Percentiles rank a stretch among this genome's conserved stretches.
Evolutionary conservation across 1,140 invertebrate genomes (phyloP).

Genomic region (Drosophila lacertosa): DNA sequence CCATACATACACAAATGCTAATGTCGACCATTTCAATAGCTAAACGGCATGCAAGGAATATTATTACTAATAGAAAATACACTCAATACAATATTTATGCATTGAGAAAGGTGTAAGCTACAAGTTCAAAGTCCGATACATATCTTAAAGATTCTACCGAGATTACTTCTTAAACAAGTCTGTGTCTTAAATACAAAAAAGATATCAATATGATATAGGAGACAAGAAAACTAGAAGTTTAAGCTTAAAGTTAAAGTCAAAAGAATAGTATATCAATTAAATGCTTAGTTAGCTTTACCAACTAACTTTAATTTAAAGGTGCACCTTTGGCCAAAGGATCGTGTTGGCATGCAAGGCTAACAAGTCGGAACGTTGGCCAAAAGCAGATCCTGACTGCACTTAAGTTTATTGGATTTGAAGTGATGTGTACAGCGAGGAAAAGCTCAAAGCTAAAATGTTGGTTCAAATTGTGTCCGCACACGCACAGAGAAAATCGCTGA

Average conservation of each 20-base stretch:
- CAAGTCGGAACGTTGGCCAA: conserved; percentile 13
- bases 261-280: too few relatives aligned
- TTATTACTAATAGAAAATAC: background rate
- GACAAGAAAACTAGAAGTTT: too few relatives aligned
- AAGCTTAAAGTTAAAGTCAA: too few relatives aligned
- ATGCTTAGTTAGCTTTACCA: background rate
- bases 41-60: conserved; percentile 40
- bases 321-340: conserved; percentile 1
- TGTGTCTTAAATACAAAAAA: too few relatives aligned
- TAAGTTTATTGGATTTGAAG: conserved; percentile 75
- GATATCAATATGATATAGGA: too few relatives aligned
- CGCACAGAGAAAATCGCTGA: conserved; percentile 28
- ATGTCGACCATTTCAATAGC: conserved; percentile 44
- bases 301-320: background rate
- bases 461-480: conserved; percentile 51
- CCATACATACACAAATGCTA: conserved; percentile 40
- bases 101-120: too few relatives aligned
- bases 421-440: conserved; percentile 34
- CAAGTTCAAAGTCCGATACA: background rate
- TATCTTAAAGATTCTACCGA: too few relatives aligned
- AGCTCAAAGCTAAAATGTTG: conserved; percentile 41
- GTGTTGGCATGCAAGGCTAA: conserved; percentile 21
- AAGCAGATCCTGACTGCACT: conserved; percentile 37
- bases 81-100: background rate
- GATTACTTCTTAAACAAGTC: too few relatives aligned